phyloP scores from a whole-genome alignment of 2,888 invertebrate genomes.

The Macrosoma leucophasiata region DNA sequence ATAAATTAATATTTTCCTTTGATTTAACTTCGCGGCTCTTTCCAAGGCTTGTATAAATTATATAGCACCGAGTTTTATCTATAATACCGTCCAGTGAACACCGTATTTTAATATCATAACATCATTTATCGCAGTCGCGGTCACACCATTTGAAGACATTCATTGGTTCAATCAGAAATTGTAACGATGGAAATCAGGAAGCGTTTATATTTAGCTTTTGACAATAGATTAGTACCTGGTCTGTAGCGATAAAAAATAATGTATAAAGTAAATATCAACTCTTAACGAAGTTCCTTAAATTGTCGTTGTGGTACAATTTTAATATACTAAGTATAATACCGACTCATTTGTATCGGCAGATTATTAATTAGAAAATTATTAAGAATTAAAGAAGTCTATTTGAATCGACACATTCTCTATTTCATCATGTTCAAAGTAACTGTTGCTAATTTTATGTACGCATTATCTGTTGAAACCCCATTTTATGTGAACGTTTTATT shows the following conservation, averaged over 20 bases:
- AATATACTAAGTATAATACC: no score
- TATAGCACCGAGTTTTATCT: conserved; percentile 54
- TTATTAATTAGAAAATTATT: no score
- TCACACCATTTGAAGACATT: conserved; percentile 9
- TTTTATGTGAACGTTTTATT: no score
- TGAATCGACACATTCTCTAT: no score
- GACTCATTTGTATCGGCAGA: no score
- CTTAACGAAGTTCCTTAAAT: conserved; percentile 52
- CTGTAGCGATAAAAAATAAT: conserved; percentile 23
- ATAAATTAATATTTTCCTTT: conserved; percentile 40
- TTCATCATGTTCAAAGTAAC: no score
- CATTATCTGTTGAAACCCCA: no score
- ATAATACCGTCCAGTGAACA: conserved; percentile 69
- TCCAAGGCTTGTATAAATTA: conserved; percentile 39
- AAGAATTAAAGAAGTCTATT: no score
- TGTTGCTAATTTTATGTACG: no score
- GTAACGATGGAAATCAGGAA: neutral
- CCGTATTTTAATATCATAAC: conserved; percentile 38
- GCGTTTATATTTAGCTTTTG: conserved; percentile 3
- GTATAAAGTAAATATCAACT: conserved; percentile 26
- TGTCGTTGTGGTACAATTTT: conserved; percentile 52
- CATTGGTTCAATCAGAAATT: conserved; percentile 7
- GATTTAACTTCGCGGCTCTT: conserved; percentile 41
- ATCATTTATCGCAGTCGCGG: conserved; percentile 16
- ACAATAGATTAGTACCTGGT: conserved; percentile 31